A percentile compares a stretch with the other conserved stretches of the same genome.
Evolutionary conservation across 2,888 invertebrate species (phyloP).

Genomic region (Rhagium mordax): DNA sequence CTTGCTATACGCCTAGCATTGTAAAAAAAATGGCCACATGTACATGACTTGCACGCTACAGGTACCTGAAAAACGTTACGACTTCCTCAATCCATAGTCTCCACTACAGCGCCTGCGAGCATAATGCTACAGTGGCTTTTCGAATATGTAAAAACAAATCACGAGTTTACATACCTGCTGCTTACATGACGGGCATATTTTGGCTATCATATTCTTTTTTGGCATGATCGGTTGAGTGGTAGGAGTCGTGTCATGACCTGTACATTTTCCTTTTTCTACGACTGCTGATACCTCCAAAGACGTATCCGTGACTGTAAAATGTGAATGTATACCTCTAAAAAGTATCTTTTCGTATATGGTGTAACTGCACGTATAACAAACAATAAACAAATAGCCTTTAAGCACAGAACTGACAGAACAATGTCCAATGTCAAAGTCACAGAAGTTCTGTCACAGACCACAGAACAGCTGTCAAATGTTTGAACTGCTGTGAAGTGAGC

Average conservation of each 20-base stretch:
- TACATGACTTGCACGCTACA: constrained; percentile 88
- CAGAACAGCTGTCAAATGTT: too few species aligned
- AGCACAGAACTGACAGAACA: too few species aligned
- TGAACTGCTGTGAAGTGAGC: too few species aligned
- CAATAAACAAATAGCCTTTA: too few species aligned
- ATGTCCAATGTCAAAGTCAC: too few species aligned
- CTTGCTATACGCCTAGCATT: constrained; percentile 75
- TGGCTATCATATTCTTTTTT: constrained; percentile 62
- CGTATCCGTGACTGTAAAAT: constrained; percentile 1
- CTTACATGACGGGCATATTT: constrained; percentile 64
- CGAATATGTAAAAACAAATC: constrained; percentile 43
- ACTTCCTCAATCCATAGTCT: constrained; percentile 16
- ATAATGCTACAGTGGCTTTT: neutral
- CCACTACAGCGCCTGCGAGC: constrained; percentile 11
- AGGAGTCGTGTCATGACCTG: constrained; percentile 32
- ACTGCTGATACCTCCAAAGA: neutral
- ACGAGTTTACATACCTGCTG: constrained; percentile 52
- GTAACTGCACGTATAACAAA: too few species aligned
- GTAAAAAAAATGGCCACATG: constrained; percentile 87
- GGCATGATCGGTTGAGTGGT: constrained; percentile 45
- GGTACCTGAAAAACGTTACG: constrained; percentile 77
- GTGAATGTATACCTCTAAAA: too few species aligned
- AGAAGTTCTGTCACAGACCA: too few species aligned
- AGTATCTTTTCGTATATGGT: too few species aligned
- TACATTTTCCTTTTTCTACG: constrained; percentile 34